Conservation (phyloP, 2,888 invertebrate species). For the Mystacides longicornis region DNA sequence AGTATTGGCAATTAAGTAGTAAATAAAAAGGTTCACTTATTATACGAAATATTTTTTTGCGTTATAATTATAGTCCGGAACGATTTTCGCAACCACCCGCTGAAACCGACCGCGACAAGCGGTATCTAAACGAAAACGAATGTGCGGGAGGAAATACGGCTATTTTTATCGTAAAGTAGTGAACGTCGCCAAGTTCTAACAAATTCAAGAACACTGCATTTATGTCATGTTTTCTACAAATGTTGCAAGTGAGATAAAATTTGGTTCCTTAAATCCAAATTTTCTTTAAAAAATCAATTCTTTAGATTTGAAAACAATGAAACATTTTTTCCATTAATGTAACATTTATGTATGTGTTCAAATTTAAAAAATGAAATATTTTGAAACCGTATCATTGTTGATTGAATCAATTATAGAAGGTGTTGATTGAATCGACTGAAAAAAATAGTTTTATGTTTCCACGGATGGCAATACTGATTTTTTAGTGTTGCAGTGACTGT, state of each 20-base stretch:
- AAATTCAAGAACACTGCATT: not conserved
- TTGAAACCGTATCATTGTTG: no score
- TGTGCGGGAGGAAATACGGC: slow-evolving; percentile 14
- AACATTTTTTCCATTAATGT: no score
- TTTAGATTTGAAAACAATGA: no score
- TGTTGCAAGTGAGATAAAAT: no score
- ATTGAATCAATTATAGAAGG: no score
- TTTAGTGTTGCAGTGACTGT: no score
- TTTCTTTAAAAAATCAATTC: not conserved
- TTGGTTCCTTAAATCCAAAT: not conserved
- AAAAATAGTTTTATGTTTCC: no score
- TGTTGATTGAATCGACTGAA: no score
- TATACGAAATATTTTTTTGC: slow-evolving; percentile 4
- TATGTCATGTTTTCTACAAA: no score
- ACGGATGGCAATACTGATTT: no score
- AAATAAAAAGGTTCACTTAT: slow-evolving; percentile 5
- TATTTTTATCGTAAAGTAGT: slow-evolving; percentile 20
- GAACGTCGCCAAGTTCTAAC: slow-evolving; percentile 9
- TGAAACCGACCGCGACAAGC: slow-evolving; percentile 12
- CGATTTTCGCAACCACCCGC: slow-evolving; percentile 13
- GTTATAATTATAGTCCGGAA: slow-evolving; percentile 1
- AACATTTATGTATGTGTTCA: no score
- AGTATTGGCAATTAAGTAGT: not conserved
- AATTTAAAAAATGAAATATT: no score
- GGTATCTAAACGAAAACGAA: slow-evolving; percentile 20